phyloP scores from a whole-genome alignment of 2,113 vertebrate genomes.

The Corapipo altera region DNA sequence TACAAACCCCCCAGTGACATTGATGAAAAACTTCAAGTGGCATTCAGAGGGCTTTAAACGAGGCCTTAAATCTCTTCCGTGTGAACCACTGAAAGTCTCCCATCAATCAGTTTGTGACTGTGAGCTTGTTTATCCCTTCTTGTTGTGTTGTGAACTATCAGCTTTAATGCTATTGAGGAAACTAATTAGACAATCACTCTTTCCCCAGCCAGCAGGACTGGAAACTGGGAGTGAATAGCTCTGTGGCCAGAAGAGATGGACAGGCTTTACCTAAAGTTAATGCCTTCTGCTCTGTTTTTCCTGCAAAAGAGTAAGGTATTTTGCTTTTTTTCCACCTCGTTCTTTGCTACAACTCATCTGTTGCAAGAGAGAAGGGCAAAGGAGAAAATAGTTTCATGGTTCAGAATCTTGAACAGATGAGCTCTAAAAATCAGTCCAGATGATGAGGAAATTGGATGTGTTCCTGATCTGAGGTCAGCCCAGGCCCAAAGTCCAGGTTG shows the following conservation, averaged over 20 bases:
- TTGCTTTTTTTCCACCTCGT: not conserved
- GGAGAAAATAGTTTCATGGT: not conserved
- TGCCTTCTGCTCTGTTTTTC: not conserved
- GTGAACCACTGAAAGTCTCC: not conserved
- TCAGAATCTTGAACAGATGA: not conserved
- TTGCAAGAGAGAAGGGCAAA: not conserved
- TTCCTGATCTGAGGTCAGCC: not conserved
- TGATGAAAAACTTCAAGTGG: not conserved
- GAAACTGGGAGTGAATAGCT: not conserved
- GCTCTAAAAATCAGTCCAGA: not conserved
- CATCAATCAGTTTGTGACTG: not conserved
- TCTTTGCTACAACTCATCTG: not conserved
- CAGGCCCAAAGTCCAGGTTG: accelerated
- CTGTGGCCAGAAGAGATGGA: not conserved
- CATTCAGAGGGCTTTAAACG: not conserved
- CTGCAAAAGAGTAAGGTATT: not conserved
- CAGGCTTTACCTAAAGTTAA: not conserved
- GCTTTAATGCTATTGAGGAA: not conserved
- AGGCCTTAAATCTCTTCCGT: not conserved
- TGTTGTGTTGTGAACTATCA: not conserved
- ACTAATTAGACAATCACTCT: not conserved
- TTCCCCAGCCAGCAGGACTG: not conserved
- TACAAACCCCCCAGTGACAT: not conserved
- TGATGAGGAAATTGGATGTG: not conserved
- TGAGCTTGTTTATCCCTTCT: not conserved